Evolutionary conservation across 1,140 invertebrate species (phyloP).

Genomic region (Drosophila novamexicana): DNA sequence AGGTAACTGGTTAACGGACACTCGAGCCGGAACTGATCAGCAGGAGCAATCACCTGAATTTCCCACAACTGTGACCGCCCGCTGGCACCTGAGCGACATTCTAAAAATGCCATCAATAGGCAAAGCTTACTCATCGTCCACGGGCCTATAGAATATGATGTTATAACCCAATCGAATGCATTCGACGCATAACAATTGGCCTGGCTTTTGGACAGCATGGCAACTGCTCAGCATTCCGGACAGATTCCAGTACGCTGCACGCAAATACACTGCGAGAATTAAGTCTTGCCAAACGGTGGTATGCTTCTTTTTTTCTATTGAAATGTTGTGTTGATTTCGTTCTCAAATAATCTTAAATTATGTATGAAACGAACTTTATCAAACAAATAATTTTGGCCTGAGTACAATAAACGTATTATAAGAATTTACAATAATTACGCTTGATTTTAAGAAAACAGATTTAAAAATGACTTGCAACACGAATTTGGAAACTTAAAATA

Average conservation of each 20-base stretch:
- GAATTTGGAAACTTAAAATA: no score
- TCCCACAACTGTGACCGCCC: background rate
- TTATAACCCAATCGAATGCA: background rate
- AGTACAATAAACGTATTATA: no score
- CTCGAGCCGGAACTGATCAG: slow-evolving; percentile 1
- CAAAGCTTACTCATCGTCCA: slow-evolving; percentile 12
- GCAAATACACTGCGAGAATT: slow-evolving; percentile 1
- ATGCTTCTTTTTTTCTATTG: background rate
- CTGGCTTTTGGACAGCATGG: background rate
- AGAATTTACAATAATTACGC: no score
- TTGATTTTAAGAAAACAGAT: no score
- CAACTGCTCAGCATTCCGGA: slow-evolving; percentile 3
- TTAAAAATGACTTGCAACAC: no score
- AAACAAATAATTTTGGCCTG: no score
- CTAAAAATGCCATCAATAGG: background rate
- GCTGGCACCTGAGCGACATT: background rate
- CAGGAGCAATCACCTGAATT: slow-evolving; percentile 1
- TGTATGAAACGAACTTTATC: background rate
- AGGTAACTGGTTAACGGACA: background rate
- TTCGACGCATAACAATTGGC: slow-evolving; percentile 12
- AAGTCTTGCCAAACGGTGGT: no score
- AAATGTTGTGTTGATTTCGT: background rate
- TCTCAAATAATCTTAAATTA: background rate
- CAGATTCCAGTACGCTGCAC: background rate
- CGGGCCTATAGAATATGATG: slow-evolving; percentile 2